Evolutionary conservation across 1,140 invertebrate genomes (phyloP), one percentile per base, ranked within the genome.

Genomic region (Manduca sexta): DNA sequence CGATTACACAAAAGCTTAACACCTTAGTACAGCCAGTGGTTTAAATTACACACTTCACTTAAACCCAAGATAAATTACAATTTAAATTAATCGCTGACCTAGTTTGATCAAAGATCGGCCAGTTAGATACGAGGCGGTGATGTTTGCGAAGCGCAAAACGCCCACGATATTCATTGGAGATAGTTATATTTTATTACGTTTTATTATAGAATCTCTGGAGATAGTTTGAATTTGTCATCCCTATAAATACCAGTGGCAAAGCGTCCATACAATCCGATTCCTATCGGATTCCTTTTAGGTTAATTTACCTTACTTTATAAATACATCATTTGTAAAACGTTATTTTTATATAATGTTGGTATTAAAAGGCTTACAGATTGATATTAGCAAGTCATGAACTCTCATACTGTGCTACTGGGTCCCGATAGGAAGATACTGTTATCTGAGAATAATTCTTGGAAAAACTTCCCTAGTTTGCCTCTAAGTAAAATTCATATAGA

Each of bases 31-130:
- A 26, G 21, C 8, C 21, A 26, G 1, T 26, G 1, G 1, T 26
- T 26, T 26, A 26, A 26, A 26, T 26, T 26, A 26, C 8, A 8
- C 21, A 26, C 21, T 26, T 26, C 34, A 13, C 34, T 35, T 35
- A 14, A 35, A 13, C n/a, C 14, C 6, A 35, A 35, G 34, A 35
- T 35, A 14, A 35, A 35, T 14, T 12, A 13, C 14, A 14, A n/a
- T 35, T 35, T n/a, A n/a, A 35, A 26, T 35, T 35, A 35, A 35
- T 35, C 34, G 34, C 14, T 35, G 34, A 35, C 34, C 34, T 4
- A 35, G 34, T 35, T 35, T 35, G 34, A 14, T 26, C 21, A 12
- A 14, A 35, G 34, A 35, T 35, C 10, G 34, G 34, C 14, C 21
- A 26, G 21, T n/a, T 5, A 35, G 34, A 35, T 35, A 35, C 6